Evolutionary conservation across 2,888 invertebrate species (phyloP), one percentile per base, ranked within the genome.

Genomic region (Amblyteles armatorius): DNA sequence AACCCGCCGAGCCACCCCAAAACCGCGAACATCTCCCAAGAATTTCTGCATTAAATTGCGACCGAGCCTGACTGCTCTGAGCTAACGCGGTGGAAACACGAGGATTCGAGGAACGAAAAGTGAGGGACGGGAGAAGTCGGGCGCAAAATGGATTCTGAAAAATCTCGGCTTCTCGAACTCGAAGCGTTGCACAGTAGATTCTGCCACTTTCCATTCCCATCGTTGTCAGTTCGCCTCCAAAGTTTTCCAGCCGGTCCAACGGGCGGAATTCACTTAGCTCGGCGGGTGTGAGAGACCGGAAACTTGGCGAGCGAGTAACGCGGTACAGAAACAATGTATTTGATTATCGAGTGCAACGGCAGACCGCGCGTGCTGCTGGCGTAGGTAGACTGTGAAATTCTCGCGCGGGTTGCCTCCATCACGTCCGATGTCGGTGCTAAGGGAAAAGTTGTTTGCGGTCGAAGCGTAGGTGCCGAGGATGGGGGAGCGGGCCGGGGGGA

Each of bases 271-370:
- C n/a, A 11, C 48, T 63, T 52, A 50, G 16, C 48, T 40, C 33
- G 48, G 3, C 33, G 36, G 16, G 44, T 9, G 44, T n/a, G 52
- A n/a, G 44, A 11, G 3, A 52, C 16, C 36, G 52, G 63, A 77
- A 67, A 57, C 22, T 55, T 72, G 22, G 44, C 48, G 50, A n/a
- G 7, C 19, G 19, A 40, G 36, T 13, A 72, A 52, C n/a, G 22
- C 13, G 40, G 3, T 22, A 33, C 16, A 11, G 52, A 44, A 79
- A 78, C 78, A 79, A 79, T 81, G 48, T 40, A 55, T 74, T 81
- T 74, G 73, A 78, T 81, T 84, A 74, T 81, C 33, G 73, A 73
- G 5, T 69, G 67, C 6, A 77, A 52, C 71, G 2, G 57, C 60
- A 16, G n/a, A 9, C 33, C 13, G 57, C 22, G 50, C n/a, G n/a